A percentile compares a stretch with the other conserved stretches of the same genome.
These are phyloP conservation scores for Trachelus stipa DNA, from an alignment of 2,888 invertebrate species.

Conservation along the genomic window DNA sequence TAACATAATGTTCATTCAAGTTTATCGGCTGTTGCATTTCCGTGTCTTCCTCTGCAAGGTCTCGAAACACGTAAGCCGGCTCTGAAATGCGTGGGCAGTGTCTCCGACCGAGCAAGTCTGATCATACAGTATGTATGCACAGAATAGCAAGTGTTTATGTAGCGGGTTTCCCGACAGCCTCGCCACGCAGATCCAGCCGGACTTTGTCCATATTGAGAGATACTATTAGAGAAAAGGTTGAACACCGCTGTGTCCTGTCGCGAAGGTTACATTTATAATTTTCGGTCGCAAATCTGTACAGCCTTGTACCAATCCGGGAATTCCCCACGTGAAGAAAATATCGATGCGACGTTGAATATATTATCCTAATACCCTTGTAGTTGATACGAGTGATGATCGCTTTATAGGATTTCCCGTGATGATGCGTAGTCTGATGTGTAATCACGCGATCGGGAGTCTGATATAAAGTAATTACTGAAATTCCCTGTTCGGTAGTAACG, in stretches of 20 bases:
- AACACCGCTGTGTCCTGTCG: not conserved
- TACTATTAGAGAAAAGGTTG: not conserved
- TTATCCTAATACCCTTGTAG: not conserved
- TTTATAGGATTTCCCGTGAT: not conserved
- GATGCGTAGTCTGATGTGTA: not conserved
- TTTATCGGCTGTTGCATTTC: not conserved
- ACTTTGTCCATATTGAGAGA: constrained; percentile 3
- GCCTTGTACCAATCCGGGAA: not conserved
- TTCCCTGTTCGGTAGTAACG: not conserved
- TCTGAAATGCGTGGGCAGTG: not conserved
- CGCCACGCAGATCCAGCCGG: constrained; percentile 11
- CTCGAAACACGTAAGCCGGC: not conserved
- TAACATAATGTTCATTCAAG: not conserved
- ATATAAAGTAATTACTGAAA: not conserved
- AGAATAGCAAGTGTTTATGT: constrained; percentile 16
- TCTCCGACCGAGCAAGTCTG: not conserved
- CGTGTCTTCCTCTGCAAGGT: not conserved
- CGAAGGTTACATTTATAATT: not conserved
- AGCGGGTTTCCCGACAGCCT: constrained; percentile 16
- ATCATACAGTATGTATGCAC: constrained; percentile 10
- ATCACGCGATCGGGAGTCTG: not conserved
- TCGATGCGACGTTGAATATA: not conserved
- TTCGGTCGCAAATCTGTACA: not conserved
- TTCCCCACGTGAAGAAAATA: not conserved
- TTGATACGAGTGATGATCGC: not conserved